phyloP scores from a whole-genome alignment of 2,888 invertebrate genomes.

The Limulus polyphemus region DNA sequence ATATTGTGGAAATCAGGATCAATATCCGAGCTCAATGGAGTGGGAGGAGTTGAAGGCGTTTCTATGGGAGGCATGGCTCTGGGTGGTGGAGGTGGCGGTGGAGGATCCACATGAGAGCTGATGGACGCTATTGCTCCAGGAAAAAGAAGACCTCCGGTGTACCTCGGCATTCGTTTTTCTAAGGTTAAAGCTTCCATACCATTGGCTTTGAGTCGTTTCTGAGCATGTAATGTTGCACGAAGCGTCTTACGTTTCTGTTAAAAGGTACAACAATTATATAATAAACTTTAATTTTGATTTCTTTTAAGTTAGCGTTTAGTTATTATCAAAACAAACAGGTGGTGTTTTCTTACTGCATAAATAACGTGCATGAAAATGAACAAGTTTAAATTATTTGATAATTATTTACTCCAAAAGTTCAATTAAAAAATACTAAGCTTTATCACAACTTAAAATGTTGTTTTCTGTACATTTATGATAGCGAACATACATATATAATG shows the following conservation, averaged over 20 bases:
- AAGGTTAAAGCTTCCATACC: conserved; percentile 43
- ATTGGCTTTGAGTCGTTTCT: conserved; percentile 63
- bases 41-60: conserved; percentile 6
- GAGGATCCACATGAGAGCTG: background rate
- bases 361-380: too few species aligned
- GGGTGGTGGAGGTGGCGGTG: conserved; percentile 4
- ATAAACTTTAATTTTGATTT: too few species aligned
- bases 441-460: too few species aligned
- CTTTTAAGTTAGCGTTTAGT: too few species aligned
- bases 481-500: too few species aligned
- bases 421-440: too few species aligned
- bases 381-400: too few species aligned
- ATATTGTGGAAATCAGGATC: conserved; percentile 3
- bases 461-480: too few species aligned
- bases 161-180: conserved; percentile 16
- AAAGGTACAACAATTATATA: conserved; percentile 13
- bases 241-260: conserved; percentile 77
- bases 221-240: conserved; percentile 62
- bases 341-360: too few species aligned
- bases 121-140: background rate
- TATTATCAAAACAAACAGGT: too few species aligned
- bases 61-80: conserved; percentile 5
- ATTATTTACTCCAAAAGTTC: too few species aligned
- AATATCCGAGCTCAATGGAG: conserved; percentile 18
- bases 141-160: conserved; percentile 1